Percentiles rank a stretch among this genome's conserved stretches.
Evolutionary conservation across 2,113 vertebrate genomes (phyloP).

Genomic region (Condylura cristata): DNA sequence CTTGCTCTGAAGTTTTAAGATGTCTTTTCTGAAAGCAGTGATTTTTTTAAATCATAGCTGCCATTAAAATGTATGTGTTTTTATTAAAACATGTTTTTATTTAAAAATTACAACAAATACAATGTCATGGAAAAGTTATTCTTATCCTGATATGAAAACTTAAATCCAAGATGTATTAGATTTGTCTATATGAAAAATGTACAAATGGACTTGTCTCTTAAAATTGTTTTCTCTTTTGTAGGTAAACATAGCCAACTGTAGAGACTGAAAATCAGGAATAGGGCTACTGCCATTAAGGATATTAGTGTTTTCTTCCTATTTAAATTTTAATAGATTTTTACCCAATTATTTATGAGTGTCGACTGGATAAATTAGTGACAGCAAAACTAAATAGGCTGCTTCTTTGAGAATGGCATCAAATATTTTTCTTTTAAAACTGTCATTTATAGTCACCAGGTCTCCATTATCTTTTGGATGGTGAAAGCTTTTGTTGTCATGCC

Average conservation of each 20-base stretch:
- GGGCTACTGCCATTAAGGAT: not conserved
- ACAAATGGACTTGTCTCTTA: not conserved
- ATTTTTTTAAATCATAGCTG: not conserved
- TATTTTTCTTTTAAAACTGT: constrained; percentile 40
- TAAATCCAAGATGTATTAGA: not conserved
- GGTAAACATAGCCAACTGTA: not conserved
- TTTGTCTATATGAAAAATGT: constrained; percentile 2
- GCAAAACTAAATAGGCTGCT: not conserved
- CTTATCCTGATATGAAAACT: not conserved
- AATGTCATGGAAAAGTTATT: not conserved
- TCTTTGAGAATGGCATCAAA: constrained; percentile 45
- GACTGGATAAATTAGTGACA: not conserved
- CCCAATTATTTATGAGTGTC: constrained; percentile 18
- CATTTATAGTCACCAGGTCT: not conserved
- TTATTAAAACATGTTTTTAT: not conserved
- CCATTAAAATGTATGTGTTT: not conserved
- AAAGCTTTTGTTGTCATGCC: constrained; percentile 76
- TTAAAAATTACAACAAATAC: not conserved
- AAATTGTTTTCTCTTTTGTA: not conserved
- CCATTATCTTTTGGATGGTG: constrained; percentile 59
- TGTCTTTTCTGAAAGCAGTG: not conserved
- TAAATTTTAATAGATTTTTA: not conserved
- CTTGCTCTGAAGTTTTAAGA: not conserved
- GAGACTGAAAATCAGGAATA: constrained; percentile 4
- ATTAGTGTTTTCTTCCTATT: not conserved